Evolutionary conservation across 2,888 invertebrate species (phyloP).

Genomic region (Rhagium mordax): DNA sequence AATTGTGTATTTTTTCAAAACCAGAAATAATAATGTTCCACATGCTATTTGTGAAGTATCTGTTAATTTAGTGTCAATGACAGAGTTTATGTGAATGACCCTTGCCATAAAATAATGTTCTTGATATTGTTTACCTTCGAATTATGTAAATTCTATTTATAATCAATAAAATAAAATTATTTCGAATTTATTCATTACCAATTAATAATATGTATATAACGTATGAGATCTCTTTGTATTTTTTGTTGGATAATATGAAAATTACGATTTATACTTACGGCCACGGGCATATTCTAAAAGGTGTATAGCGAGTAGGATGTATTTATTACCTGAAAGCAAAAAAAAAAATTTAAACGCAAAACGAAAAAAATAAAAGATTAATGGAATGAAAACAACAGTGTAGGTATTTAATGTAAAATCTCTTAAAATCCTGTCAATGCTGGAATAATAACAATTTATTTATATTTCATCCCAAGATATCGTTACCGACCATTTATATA

Average conservation of each 20-base stretch:
- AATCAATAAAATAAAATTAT: conserved; percentile 21
- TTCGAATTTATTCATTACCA: background rate
- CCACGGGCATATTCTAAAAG: background rate
- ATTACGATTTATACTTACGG: background rate
- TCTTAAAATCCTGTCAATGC: background rate
- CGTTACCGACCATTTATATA: background rate
- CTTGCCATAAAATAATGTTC: conserved; percentile 38
- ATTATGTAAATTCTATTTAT: conserved; percentile 48
- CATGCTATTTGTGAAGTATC: background rate
- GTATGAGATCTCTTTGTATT: background rate
- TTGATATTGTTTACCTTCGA: conserved; percentile 50
- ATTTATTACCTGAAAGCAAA: conserved; percentile 1
- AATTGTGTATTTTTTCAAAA: background rate
- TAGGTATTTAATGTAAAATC: no score
- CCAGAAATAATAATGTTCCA: background rate
- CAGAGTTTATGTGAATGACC: conserved; percentile 50
- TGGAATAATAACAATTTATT: background rate
- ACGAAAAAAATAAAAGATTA: background rate
- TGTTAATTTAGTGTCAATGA: conserved; percentile 44
- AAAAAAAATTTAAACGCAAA: background rate
- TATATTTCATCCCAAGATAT: background rate
- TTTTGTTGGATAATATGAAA: background rate
- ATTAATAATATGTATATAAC: background rate
- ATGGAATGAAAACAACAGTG: background rate
- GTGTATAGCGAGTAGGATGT: background rate